Evolutionary conservation across 2,797 vertebrate genomes (phyloP), one percentile per base, ranked within the genome.

Genomic region (Catostomus latipinnis): DNA sequence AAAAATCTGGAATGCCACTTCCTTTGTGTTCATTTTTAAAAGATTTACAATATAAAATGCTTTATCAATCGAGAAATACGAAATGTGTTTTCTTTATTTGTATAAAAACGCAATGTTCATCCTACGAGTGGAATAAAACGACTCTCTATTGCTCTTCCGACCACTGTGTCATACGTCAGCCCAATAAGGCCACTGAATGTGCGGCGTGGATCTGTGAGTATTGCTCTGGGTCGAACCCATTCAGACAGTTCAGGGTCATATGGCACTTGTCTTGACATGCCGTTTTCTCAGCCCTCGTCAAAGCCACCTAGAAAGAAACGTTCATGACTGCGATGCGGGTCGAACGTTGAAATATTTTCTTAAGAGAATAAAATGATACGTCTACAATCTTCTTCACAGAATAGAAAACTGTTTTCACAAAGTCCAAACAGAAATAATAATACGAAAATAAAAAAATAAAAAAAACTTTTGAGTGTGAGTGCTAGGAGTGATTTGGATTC

Each of bases 171-270:
- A 84, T 65, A 91, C 83, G 89, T 89, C 89, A 61, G 62, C 62
- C 68, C 9, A 81, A 85, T 77, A 86, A 93, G 85, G 83, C 90
- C 65, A 53, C 84, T 71, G 88, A 86, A 86, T 87, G 85, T 87
- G 91, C 88, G 72, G 88, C 87, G 86, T 87, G 91, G 90, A 93
- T 89, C 76, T 92, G 82, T 88, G 90, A 93, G 88, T 96, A 96
- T 95, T 96, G 95, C 95, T 97, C 76, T 82, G 88, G 90, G 92
- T 92, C 90, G 91, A 79, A 93, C 91, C 88, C 78, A n/a, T 88
- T 92, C 89, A 91, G 95, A 96, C 95, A 96, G 94, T 94, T 96
- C 94, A 90, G 94, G 95, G 95, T 98, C 94, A 34, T 96, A 95
- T 96, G 96, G 97, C 96, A 98, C 96, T 95, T 34, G 34, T 34